Evolutionary conservation across 2,888 invertebrate genomes (phyloP).

Genomic region (Drosophila limbata): DNA sequence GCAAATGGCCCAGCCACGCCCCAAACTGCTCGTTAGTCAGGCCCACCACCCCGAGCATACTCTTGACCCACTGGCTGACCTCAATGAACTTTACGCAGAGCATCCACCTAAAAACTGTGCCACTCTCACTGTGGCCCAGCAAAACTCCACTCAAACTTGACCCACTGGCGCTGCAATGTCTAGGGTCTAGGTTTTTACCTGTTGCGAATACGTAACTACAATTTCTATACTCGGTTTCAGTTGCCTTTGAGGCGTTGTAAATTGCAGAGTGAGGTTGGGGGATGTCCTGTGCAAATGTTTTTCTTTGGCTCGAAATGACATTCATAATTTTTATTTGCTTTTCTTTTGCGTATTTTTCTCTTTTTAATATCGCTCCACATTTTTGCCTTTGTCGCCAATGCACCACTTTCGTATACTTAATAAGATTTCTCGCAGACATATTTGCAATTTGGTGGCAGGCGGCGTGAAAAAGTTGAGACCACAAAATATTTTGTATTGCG

Average conservation of each 20-base stretch:
- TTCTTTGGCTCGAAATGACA: constrained; percentile 56
- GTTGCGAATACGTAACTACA: constrained; percentile 47
- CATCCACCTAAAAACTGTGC: constrained; percentile 22
- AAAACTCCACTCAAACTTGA: constrained; percentile 58
- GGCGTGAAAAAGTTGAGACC: constrained; percentile 64
- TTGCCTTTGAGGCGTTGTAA: constrained; percentile 20
- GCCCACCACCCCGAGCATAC: constrained; percentile 5
- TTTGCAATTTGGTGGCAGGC: constrained; percentile 68
- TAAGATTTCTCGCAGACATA: constrained; percentile 80
- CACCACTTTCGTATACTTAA: constrained; percentile 70
- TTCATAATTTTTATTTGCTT: constrained; percentile 77
- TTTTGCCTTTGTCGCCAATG: constrained; percentile 41
- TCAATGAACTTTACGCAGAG: constrained; percentile 42
- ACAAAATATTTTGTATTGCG: constrained; percentile 65
- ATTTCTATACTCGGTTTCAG: background rate
- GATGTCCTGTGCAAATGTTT: constrained; percentile 31
- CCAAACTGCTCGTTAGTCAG: constrained; percentile 63
- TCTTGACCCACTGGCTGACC: constrained; percentile 45
- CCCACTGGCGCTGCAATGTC: constrained; percentile 41
- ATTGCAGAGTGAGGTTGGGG: background rate
- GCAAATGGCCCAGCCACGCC: constrained; percentile 56
- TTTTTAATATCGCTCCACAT: constrained; percentile 21
- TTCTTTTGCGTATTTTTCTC: constrained; percentile 43
- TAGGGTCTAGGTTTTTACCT: constrained; percentile 49
- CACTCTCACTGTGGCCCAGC: constrained; percentile 14